Conservation (phyloP, 2,113 vertebrate genomes). For the Colaptes auratus region DNA sequence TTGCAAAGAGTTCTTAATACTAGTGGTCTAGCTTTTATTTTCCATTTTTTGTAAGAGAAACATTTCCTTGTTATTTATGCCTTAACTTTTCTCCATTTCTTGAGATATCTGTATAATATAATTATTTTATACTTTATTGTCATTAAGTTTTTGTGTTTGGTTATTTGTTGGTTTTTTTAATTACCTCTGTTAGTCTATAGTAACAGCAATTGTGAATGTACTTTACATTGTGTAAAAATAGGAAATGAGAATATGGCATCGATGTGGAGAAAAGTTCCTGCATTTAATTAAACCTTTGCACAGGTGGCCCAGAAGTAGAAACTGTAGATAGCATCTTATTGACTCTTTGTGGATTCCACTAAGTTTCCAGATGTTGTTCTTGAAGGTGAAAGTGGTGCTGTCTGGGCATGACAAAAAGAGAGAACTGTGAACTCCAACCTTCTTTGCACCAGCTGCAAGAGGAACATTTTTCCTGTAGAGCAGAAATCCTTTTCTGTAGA, state of each 20-base stretch:
- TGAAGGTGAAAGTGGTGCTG: not conserved
- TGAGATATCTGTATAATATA: accelerated
- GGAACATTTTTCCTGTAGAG: not conserved
- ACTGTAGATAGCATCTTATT: not conserved
- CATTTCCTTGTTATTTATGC: not conserved
- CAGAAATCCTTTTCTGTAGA: accelerated
- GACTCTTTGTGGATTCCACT: not conserved
- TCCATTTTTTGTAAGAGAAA: not conserved
- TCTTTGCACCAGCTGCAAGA: not conserved
- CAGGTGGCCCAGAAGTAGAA: not conserved
- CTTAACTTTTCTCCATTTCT: not conserved
- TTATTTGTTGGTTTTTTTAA: too few species aligned
- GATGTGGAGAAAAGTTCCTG: not conserved
- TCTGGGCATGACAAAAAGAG: not conserved
- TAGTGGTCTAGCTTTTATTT: not conserved
- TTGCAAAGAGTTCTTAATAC: not conserved
- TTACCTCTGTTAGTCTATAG: not conserved
- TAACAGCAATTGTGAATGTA: not conserved
- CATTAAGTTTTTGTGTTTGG: not conserved
- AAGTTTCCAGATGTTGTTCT: not conserved
- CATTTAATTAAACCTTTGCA: not conserved
- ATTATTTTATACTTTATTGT: not conserved
- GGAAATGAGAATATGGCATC: not conserved
- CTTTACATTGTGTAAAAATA: not conserved
- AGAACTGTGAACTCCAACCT: not conserved